A percentile compares a stretch with the other conserved stretches of the same genome.
phyloP scores from a whole-genome alignment of 2,888 invertebrate species.

The Eledona agricola region DNA sequence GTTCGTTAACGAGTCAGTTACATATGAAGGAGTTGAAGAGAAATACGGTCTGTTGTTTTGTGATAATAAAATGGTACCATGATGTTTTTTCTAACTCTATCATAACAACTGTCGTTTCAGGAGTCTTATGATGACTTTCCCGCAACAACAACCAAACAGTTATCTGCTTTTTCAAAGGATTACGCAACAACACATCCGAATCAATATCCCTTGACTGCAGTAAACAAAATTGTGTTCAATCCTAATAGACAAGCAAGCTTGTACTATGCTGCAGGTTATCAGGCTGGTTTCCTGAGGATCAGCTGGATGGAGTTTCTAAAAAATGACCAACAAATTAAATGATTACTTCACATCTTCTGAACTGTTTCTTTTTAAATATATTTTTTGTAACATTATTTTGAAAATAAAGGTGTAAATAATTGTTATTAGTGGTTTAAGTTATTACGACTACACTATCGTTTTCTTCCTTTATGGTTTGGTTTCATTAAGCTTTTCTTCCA shows the following conservation, averaged over 20 bases:
- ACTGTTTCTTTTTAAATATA: conserved; percentile 22
- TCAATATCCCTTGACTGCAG: conserved; percentile 54
- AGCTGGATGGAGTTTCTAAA: conserved; percentile 52
- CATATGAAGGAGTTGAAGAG: conserved; percentile 62
- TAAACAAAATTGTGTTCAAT: conserved; percentile 62
- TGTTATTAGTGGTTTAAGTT: conserved; percentile 25
- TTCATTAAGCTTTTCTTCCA: neutral
- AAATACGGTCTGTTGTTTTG: conserved; percentile 65
- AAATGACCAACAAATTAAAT: conserved; percentile 42
- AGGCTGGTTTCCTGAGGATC: conserved; percentile 63
- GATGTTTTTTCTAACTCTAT: conserved; percentile 1
- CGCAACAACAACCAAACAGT: conserved; percentile 21
- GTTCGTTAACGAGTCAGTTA: conserved; percentile 58
- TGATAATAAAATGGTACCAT: conserved; percentile 54
- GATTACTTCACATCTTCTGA: conserved; percentile 6
- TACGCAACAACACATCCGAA: conserved; percentile 35
- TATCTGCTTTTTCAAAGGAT: conserved; percentile 13
- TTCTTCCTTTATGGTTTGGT: conserved; percentile 5
- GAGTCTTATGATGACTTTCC: conserved; percentile 40
- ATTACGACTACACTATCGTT: conserved; percentile 11
- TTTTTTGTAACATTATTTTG: conserved; percentile 29
- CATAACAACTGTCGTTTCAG: conserved; percentile 36
- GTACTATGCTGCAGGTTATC: conserved; percentile 62
- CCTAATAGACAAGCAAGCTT: conserved; percentile 61
- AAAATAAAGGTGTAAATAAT: conserved; percentile 12